A percentile compares a stretch with the other conserved stretches of the same genome.
These are phyloP conservation scores for Pachycephus smyrnensis DNA, from an alignment of 2,888 invertebrate genomes.

Conservation along the genomic window DNA sequence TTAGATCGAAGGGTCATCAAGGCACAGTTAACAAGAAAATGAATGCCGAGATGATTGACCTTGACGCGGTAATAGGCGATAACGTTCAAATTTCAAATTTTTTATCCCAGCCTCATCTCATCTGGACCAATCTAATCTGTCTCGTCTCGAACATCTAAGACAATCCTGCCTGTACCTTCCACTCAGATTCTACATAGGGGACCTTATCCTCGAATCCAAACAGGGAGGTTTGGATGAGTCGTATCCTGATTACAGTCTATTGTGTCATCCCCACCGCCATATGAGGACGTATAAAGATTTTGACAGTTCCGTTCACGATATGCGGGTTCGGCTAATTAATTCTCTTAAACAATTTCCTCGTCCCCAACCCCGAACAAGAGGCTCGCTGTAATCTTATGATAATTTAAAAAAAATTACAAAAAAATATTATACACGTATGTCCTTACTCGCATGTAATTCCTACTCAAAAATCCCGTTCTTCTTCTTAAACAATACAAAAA, in stretches of 20 bases:
- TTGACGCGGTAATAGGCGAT: not conserved
- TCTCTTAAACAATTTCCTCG: not conserved
- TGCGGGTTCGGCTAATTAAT: not conserved
- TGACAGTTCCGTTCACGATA: not conserved
- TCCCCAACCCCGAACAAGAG: not conserved
- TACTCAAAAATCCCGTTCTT: not conserved
- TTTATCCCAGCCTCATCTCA: not conserved
- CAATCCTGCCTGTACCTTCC: not conserved
- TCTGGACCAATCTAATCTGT: not conserved
- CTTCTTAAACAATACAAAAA: not conserved
- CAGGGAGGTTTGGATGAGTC: constrained; percentile 17
- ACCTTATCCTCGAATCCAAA: constrained; percentile 2
- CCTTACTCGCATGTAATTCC: not conserved
- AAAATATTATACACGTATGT: not conserved
- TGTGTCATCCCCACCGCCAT: constrained; percentile 22
- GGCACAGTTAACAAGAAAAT: not conserved
- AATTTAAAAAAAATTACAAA: not conserved
- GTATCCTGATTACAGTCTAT: constrained; percentile 46
- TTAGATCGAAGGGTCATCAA: not conserved
- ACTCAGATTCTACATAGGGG: not conserved
- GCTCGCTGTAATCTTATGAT: not conserved
- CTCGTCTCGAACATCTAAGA: not conserved
- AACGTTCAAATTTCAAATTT: not conserved
- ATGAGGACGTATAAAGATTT: not conserved
- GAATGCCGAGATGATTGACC: not conserved